phyloP scores from a whole-genome alignment of 1,140 invertebrate genomes.

The Dysdera silvatica region DNA sequence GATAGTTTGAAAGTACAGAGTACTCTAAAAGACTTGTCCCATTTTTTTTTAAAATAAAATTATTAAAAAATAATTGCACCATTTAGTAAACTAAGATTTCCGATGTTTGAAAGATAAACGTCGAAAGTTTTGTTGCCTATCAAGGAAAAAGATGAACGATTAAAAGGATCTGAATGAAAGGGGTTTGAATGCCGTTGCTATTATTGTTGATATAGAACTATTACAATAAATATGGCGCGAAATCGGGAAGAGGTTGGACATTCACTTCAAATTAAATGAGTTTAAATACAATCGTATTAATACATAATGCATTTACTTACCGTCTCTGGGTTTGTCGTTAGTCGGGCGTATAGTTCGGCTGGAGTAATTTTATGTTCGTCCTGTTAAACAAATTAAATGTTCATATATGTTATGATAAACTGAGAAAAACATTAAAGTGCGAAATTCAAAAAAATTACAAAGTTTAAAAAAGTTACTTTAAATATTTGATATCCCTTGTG shows the following conservation, averaged over 20 bases:
- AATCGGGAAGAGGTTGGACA: conserved; percentile 17
- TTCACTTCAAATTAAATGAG: conserved; percentile 19
- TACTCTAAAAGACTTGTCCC: too few relatives aligned
- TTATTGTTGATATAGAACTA: conserved; percentile 2
- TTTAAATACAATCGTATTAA: conserved; percentile 10
- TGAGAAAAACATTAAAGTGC: neutral
- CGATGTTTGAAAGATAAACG: too few relatives aligned
- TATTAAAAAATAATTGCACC: too few relatives aligned
- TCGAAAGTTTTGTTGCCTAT: too few relatives aligned
- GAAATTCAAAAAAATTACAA: neutral
- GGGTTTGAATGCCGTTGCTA: neutral
- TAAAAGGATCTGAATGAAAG: conserved; percentile 1
- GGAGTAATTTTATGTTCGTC: conserved; percentile 95
- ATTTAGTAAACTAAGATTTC: too few relatives aligned
- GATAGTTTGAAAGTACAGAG: too few relatives aligned
- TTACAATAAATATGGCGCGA: neutral
- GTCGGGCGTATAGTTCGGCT: conserved; percentile 91
- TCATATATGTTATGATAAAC: neutral
- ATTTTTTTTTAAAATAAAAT: too few relatives aligned
- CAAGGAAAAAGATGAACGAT: neutral
- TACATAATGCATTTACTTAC: conserved; percentile 11
- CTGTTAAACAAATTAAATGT: neutral
- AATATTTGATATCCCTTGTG: too few relatives aligned
- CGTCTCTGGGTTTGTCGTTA: conserved; percentile 88
- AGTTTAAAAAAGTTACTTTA: too few relatives aligned